Evolutionary conservation across 2,797 vertebrate species (phyloP).

Genomic region (Morus bassanus): DNA sequence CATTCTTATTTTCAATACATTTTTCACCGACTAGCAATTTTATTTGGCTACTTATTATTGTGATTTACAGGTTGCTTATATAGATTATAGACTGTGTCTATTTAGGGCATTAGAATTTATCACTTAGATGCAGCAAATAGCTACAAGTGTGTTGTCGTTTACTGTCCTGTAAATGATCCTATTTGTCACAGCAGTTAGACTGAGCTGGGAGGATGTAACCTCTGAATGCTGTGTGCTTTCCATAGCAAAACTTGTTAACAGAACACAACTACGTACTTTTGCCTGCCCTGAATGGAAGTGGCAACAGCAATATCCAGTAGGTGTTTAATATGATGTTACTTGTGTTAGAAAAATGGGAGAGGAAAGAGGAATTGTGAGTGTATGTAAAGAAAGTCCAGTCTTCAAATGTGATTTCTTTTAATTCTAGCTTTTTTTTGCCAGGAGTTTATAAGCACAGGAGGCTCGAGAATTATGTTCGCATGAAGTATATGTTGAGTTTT

Average conservation of each 20-base stretch:
- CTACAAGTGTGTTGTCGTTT: neutral
- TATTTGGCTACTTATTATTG: neutral
- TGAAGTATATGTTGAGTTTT: neutral
- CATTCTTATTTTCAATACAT: neutral
- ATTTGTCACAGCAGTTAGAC: constrained; percentile 8
- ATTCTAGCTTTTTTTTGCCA: neutral
- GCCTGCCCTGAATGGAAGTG: neutral
- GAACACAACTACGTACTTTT: neutral
- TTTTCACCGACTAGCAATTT: neutral
- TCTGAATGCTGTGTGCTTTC: neutral
- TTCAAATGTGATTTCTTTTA: neutral
- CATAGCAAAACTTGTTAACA: neutral
- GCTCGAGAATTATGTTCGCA: neutral
- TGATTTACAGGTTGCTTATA: constrained; percentile 29
- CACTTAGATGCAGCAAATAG: constrained; percentile 12
- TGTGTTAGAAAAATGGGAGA: neutral
- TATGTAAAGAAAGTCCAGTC: neutral
- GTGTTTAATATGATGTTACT: neutral
- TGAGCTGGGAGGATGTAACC: neutral
- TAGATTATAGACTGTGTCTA: neutral
- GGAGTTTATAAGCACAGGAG: neutral
- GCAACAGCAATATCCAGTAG: neutral
- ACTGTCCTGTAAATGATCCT: constrained; percentile 7
- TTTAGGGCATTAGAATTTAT: constrained; percentile 42
- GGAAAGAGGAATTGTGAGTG: neutral